phyloP scores from a whole-genome alignment of 2,797 vertebrate species.

The Salarias fasciatus region DNA sequence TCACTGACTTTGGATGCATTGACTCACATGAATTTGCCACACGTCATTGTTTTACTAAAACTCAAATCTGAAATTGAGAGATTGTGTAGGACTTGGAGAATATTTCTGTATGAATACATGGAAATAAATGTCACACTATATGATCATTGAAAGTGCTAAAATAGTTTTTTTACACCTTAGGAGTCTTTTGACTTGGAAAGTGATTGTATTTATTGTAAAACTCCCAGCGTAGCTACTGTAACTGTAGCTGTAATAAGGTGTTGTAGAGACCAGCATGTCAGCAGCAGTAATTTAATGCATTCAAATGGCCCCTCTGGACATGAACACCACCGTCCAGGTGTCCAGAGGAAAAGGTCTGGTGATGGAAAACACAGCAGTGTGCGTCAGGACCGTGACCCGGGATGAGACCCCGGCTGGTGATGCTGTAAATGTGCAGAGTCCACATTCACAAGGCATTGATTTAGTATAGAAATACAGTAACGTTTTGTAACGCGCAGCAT shows the following conservation, averaged over 20 bases:
- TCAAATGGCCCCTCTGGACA: conserved; percentile 53
- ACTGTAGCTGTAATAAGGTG: conserved; percentile 1
- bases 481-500: no score
- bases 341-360: conserved; percentile 58
- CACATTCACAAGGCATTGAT: conserved; percentile 10
- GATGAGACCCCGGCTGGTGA: conserved; percentile 43
- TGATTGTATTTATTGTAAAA: neutral
- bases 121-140: no score
- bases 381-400: conserved; percentile 62
- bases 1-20: no score
- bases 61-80: no score
- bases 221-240: conserved; percentile 9
- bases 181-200: no score
- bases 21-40: no score
- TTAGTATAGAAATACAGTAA: no score
- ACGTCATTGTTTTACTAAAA: no score
- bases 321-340: conserved; percentile 53
- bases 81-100: no score
- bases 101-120: no score
- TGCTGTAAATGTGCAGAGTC: conserved; percentile 19
- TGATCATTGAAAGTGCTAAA: no score
- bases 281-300: conserved; percentile 36
- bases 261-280: conserved; percentile 22
- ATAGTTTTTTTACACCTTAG: no score
- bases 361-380: conserved; percentile 40